Evolutionary conservation across 1,140 invertebrate genomes (phyloP).

Genomic region (Saccostrea glomerata): DNA sequence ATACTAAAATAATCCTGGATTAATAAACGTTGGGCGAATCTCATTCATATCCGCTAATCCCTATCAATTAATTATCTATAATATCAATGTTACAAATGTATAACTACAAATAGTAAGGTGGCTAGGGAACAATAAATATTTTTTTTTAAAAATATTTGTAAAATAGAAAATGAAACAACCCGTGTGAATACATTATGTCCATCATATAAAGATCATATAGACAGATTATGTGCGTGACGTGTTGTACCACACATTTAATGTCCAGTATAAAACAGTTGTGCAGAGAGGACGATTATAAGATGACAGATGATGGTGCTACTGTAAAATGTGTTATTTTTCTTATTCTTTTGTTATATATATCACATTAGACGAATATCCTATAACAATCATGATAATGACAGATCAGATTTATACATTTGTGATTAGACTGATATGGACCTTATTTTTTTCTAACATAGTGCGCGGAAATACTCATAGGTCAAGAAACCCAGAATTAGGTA

Average conservation of each 20-base stretch:
- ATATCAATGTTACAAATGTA: not conserved
- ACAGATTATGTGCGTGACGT: conserved; percentile 16
- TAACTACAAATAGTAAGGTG: not conserved
- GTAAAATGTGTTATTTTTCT: conserved; percentile 13
- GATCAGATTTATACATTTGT: not conserved
- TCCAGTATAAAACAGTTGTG: not conserved
- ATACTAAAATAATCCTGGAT: not conserved
- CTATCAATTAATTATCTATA: not conserved
- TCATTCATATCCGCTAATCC: conserved; percentile 10
- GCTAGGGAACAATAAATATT: not conserved
- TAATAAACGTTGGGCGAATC: conserved; percentile 5
- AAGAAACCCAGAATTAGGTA: not conserved
- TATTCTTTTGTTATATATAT: conserved; percentile 8
- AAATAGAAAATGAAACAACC: conserved; percentile 4
- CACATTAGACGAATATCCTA: not conserved
- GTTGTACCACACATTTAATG: not conserved
- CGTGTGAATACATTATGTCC: conserved; percentile 1
- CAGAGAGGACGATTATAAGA: not conserved
- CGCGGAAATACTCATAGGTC: not conserved
- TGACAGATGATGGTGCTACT: not conserved
- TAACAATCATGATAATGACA: not conserved
- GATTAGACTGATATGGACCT: conserved; percentile 3
- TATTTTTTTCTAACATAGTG: not conserved
- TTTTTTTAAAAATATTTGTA: not conserved
- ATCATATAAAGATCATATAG: not conserved